phyloP scores from a whole-genome alignment of 2,113 vertebrate genomes.

The Takifugu bimaculatus region DNA sequence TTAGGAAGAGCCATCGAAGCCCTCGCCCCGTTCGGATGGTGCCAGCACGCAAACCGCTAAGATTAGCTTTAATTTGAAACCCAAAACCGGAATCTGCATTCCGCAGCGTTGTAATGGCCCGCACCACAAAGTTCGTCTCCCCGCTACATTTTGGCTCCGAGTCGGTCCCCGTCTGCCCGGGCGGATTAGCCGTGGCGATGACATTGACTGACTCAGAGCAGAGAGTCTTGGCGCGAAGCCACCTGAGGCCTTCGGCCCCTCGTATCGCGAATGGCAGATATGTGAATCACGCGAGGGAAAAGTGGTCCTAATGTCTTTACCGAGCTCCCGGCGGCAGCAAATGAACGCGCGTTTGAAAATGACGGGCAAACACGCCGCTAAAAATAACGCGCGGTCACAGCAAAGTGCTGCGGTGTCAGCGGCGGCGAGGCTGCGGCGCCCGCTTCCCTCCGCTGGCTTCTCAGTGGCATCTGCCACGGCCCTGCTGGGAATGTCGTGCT shows the following conservation, averaged over 20 bases:
- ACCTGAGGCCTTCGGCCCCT: constrained; percentile 18
- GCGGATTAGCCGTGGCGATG: constrained; percentile 26
- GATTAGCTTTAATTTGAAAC: constrained; percentile 44
- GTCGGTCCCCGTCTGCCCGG: constrained; percentile 21
- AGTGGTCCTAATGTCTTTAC: constrained; percentile 26
- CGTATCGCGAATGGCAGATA: constrained; percentile 38
- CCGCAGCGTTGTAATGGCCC: constrained; percentile 14
- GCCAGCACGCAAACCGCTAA: constrained; percentile 32
- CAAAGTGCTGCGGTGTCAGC: constrained; percentile 24
- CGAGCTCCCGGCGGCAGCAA: constrained; percentile 25
- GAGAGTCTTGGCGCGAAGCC: constrained; percentile 22
- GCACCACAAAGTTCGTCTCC: constrained; percentile 29
- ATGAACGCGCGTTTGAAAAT: constrained; percentile 21
- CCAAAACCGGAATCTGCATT: constrained; percentile 46
- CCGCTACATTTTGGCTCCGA: constrained; percentile 19
- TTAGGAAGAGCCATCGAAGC: constrained; percentile 26
- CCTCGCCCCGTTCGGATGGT: constrained; percentile 3
- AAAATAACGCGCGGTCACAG: constrained; percentile 39
- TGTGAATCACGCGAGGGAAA: constrained; percentile 44
- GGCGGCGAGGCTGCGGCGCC: constrained; percentile 18
- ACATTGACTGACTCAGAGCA: constrained; percentile 36
- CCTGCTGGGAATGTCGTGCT: constrained; percentile 49
- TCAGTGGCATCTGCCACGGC: constrained; percentile 12
- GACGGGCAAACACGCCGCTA: constrained; percentile 21
- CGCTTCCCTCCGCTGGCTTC: neutral